phyloP scores from a whole-genome alignment of 2,113 vertebrate genomes.

The Ia io region DNA sequence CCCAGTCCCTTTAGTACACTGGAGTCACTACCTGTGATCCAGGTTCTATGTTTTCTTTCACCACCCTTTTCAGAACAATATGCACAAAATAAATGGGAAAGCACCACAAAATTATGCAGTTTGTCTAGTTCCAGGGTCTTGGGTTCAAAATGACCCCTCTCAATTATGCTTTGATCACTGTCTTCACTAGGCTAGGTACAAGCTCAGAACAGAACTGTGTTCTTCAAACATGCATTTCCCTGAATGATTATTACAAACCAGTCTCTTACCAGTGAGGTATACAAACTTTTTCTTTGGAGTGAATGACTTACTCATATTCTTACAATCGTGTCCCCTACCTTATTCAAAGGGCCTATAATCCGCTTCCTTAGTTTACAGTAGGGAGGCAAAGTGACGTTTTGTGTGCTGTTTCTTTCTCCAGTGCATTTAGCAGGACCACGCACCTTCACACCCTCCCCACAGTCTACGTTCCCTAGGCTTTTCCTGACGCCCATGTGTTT shows the following conservation, averaged over 20 bases:
- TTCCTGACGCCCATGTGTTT: neutral
- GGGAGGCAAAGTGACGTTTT: neutral
- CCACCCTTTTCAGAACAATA: neutral
- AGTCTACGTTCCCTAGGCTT: neutral
- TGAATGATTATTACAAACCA: neutral
- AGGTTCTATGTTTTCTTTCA: neutral
- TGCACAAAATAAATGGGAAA: conserved; percentile 6
- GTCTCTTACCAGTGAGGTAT: neutral
- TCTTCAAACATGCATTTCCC: neutral
- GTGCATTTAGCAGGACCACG: neutral
- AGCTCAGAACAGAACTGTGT: neutral
- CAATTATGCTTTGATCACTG: neutral
- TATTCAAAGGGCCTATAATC: neutral
- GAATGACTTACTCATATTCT: neutral
- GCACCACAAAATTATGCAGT: neutral
- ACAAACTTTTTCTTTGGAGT: neutral
- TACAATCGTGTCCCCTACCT: neutral
- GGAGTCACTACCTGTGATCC: neutral
- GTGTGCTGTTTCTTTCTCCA: neutral
- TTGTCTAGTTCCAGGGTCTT: neutral
- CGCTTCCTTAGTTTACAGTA: neutral
- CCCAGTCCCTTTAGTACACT: neutral
- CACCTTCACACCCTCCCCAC: neutral
- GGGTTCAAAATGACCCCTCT: neutral
- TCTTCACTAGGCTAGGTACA: neutral